Percentiles rank a stretch among this genome's conserved stretches.
phyloP scores from a whole-genome alignment of 2,888 invertebrate species.

The Cephus sareptanus region DNA sequence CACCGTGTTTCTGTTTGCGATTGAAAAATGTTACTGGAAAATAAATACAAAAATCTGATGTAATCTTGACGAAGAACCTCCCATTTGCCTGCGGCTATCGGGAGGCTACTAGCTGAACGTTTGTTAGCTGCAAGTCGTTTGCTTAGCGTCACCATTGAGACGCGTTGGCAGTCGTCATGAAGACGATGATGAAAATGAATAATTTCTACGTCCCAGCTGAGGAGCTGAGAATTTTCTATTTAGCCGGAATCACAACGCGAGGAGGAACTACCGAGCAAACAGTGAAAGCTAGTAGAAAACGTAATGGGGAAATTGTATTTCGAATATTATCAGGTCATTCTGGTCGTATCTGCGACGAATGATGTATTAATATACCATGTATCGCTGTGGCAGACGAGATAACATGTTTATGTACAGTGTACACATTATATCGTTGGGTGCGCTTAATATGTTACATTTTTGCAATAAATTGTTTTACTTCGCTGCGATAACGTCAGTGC shows the following conservation, averaged over 20 bases:
- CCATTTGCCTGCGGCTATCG: neutral
- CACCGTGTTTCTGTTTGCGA: neutral
- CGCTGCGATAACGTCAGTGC: neutral
- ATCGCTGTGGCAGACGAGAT: neutral
- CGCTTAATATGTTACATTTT: slow-evolving; percentile 21
- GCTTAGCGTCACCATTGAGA: neutral
- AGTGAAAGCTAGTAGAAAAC: neutral
- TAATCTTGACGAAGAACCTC: neutral
- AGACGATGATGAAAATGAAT: neutral
- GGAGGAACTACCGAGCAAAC: neutral
- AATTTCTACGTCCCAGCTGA: neutral
- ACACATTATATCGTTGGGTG: slow-evolving; percentile 1
- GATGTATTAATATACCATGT: slow-evolving; percentile 6
- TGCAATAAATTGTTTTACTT: slow-evolving; percentile 12
- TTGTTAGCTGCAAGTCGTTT: neutral
- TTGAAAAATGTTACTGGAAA: neutral
- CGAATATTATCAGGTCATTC: slow-evolving; percentile 5
- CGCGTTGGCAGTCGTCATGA: neutral
- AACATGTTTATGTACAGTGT: slow-evolving; percentile 9
- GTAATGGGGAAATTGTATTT: neutral
- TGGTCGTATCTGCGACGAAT: slow-evolving; percentile 1
- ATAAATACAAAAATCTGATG: neutral
- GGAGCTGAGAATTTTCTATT: neutral
- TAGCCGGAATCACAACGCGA: neutral
- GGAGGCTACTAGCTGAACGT: neutral